A percentile compares a stretch with the other conserved stretches of the same genome.
phyloP scores from a whole-genome alignment of 2,888 invertebrate genomes.

The Orthosia cruda region DNA sequence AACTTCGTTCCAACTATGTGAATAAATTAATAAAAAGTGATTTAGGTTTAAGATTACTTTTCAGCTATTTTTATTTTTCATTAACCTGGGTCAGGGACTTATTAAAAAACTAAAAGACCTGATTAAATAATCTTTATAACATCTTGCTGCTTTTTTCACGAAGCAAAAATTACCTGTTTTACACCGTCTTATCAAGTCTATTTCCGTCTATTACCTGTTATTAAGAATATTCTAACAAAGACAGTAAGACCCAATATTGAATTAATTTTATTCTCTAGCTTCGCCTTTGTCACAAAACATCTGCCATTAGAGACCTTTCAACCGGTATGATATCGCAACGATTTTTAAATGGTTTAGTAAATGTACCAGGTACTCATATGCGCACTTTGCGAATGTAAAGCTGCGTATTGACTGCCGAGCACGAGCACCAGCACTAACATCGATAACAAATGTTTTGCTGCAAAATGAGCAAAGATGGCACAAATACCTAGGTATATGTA shows the following conservation, averaged over 20 bases:
- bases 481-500: neutral
- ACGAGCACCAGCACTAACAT: neutral
- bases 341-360: constrained; percentile 1
- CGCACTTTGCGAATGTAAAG: constrained; percentile 10
- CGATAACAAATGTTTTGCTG: neutral
- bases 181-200: neutral
- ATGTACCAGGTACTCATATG: neutral
- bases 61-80: too few relatives aligned
- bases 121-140: neutral
- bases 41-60: too few relatives aligned
- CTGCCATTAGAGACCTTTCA: neutral
- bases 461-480: neutral
- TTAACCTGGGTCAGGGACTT: too few relatives aligned
- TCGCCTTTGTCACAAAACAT: constrained; percentile 7
- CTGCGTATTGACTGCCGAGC: neutral
- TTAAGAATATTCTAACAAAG: constrained; percentile 16
- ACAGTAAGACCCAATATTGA: constrained; percentile 6
- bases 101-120: too few relatives aligned
- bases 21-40: too few relatives aligned
- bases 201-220: neutral
- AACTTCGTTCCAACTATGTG: too few relatives aligned
- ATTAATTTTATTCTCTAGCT: constrained; percentile 13
- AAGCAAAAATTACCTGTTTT: neutral
- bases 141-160: neutral
- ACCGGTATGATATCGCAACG: neutral